A percentile compares a stretch with the other conserved stretches of the same genome.
These are phyloP conservation scores for Catharus minimus DNA, from an alignment of 2,113 vertebrate species.

Conservation along the genomic window DNA sequence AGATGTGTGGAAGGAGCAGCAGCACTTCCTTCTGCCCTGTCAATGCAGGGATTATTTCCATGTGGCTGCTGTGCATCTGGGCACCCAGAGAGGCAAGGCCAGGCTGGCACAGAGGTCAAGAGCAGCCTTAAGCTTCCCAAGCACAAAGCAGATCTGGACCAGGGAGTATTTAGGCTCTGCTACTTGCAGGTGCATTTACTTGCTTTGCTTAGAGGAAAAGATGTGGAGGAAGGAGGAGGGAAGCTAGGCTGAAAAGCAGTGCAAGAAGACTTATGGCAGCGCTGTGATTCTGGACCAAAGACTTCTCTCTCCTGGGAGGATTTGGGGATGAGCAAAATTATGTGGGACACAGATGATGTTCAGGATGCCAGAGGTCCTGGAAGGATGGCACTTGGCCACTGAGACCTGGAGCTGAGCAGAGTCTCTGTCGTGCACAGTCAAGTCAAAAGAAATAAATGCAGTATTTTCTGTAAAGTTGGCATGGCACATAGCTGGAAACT, in stretches of 20 bases:
- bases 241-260: not conserved
- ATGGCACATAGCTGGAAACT: not conserved
- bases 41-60: conserved; percentile 11
- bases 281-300: not conserved
- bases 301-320: not conserved
- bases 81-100: not conserved
- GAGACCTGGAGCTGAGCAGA: not conserved
- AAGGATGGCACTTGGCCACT: not conserved
- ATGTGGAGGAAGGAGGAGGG: not conserved
- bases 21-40: not conserved
- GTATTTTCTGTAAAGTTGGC: not conserved
- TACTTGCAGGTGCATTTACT: not conserved
- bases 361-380: not conserved
- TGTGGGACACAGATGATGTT: not conserved
- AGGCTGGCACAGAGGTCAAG: not conserved
- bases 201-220: not conserved
- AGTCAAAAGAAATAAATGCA: not conserved
- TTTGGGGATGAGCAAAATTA: not conserved
- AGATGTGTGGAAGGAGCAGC: conserved; percentile 27
- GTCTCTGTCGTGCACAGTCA: not conserved
- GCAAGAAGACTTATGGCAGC: not conserved
- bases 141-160: not conserved
- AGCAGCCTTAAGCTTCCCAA: not conserved
- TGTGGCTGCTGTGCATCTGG: not conserved
- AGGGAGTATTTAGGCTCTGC: accelerated